Evolutionary conservation across 2,797 vertebrate species (phyloP).

Genomic region (Urocyon cinereoargenteus): DNA sequence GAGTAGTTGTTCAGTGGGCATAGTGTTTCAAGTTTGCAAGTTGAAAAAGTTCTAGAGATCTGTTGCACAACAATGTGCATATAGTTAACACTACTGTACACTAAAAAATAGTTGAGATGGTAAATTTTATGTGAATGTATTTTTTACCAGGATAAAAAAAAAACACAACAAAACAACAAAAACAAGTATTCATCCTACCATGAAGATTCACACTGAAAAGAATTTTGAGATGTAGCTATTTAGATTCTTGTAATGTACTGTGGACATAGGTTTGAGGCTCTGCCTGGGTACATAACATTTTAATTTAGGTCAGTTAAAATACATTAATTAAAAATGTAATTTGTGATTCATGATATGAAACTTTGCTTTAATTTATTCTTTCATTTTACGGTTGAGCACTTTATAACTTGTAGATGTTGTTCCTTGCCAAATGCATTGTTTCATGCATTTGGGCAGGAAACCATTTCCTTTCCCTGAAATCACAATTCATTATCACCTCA

Average conservation of each 20-base stretch:
- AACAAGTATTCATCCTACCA: neutral
- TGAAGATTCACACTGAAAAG: neutral
- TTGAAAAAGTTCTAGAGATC: neutral
- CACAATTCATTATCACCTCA: neutral
- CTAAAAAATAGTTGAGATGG: neutral
- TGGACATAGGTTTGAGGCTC: neutral
- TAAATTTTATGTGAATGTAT: neutral
- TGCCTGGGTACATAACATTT: neutral
- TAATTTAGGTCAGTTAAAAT: constrained; percentile 6
- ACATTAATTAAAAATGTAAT: neutral
- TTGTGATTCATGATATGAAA: neutral
- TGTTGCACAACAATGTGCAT: neutral
- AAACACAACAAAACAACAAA: neutral
- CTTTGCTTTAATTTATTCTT: neutral
- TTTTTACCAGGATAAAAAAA: neutral
- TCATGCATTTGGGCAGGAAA: neutral
- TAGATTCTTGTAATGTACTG: neutral
- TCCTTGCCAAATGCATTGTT: neutral
- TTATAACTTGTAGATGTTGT: neutral
- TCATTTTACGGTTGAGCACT: neutral
- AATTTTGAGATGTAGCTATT: neutral
- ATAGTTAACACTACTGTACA: neutral
- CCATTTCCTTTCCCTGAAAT: neutral
- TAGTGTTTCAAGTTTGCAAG: neutral
- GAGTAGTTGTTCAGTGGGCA: neutral